phyloP scores from a whole-genome alignment of 2,888 invertebrate species.

The Drosophila parthenogenetica region DNA sequence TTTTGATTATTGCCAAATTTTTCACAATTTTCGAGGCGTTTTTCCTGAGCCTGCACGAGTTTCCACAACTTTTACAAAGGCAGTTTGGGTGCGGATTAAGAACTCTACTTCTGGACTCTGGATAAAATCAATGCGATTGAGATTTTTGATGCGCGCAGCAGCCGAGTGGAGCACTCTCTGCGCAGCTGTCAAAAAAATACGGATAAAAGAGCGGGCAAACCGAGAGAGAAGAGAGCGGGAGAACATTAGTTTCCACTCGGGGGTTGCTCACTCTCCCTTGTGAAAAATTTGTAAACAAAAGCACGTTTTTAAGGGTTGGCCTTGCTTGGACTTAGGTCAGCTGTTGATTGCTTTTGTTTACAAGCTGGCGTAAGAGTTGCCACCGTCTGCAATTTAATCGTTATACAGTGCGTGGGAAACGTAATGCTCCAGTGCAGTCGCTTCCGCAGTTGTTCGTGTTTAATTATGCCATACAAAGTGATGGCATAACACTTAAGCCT shows the following conservation, averaged over 20 bases:
- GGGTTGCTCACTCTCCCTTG: slow-evolving; percentile 36
- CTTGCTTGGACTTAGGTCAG: slow-evolving; percentile 42
- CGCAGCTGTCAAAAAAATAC: slow-evolving; percentile 9
- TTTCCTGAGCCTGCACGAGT: slow-evolving; percentile 33
- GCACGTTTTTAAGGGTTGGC: slow-evolving; percentile 50
- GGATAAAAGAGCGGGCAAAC: slow-evolving; percentile 37
- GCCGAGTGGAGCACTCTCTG: slow-evolving; percentile 36
- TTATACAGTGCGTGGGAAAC: slow-evolving; percentile 50
- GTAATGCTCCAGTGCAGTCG: slow-evolving; percentile 37
- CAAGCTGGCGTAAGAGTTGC: slow-evolving; percentile 39
- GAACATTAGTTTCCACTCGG: neutral
- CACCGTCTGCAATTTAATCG: slow-evolving; percentile 16
- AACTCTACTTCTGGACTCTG: slow-evolving; percentile 72
- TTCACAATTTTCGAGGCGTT: slow-evolving; percentile 33
- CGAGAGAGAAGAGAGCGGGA: slow-evolving; percentile 4
- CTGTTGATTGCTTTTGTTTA: slow-evolving; percentile 55
- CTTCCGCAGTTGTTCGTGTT: slow-evolving; percentile 41
- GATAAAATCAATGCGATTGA: slow-evolving; percentile 76
- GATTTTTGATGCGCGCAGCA: slow-evolving; percentile 68
- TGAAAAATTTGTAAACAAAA: slow-evolving; percentile 64
- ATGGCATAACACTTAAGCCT: slow-evolving; percentile 39
- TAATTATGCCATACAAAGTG: slow-evolving; percentile 48
- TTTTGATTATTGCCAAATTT: slow-evolving; percentile 24
- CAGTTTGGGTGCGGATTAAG: slow-evolving; percentile 78
- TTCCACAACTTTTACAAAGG: slow-evolving; percentile 56